Base-by-base conservation (phyloP, 2,888 invertebrate species). In the Apeira syringaria region DNA sequence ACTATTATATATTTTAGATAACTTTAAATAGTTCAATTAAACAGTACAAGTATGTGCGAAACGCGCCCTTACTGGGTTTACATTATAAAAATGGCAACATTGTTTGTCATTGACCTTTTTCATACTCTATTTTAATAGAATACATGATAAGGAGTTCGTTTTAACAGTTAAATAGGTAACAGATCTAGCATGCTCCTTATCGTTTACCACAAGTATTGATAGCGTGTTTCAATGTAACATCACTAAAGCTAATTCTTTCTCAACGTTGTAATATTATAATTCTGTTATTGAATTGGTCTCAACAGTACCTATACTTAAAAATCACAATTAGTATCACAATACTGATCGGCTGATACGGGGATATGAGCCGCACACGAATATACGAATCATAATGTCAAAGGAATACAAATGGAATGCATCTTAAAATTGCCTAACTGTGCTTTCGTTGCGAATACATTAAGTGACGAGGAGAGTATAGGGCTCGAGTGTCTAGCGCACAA, bases 1-100 rank as follows among this genome's bases (percentile, higher is more conserved):
- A 15, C 15, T 15, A 4, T n/a, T n/a, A 15, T 15, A 15, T 15
- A 15, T 15, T 15, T 15, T n/a, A n/a, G n/a, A n/a, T n/a, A n/a
- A n/a, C n/a, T n/a, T n/a, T n/a, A n/a, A 65, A 65, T 61, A 63
- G 59, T 60, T 63, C 61, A 56, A 65, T 68, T 66, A 61, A 62
- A 59, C 51, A 47, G 47, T n/a, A n/a, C n/a, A 55, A 20, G 15
- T 67, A 61, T 61, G 61, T 62, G 66, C 59, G 54, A 46, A 47
- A 50, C 48, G 42, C 11, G 1, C 25, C 25, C 17, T 31, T 32
- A 20, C 8, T 22, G 30, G 34, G 27, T 48, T 51, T 56, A 48
- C 53, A 54, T 59, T 66, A 58, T 60, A 62, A 37, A 42, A 37
- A 42, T 36, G 25, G 29, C 32, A 36, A 39, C 31, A 20, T 6